Evolutionary conservation across 2,113 vertebrate species (phyloP).

Genomic region (Hyla sarda): DNA sequence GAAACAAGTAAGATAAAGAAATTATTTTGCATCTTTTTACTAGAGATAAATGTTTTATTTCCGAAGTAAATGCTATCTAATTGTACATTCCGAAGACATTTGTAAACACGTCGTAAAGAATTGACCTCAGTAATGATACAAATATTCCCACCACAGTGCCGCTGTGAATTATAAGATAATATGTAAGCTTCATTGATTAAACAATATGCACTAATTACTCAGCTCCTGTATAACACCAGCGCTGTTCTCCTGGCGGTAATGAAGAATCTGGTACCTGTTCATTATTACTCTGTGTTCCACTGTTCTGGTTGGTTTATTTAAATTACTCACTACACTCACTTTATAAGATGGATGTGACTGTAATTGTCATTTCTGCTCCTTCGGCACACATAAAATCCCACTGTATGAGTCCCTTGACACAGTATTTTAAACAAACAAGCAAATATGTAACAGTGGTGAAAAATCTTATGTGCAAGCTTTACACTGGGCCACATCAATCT

Average conservation of each 20-base stretch:
- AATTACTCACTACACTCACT: slow-evolving; percentile 8
- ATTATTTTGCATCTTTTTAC: not conserved
- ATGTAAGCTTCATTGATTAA: not conserved
- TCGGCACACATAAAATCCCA: not conserved
- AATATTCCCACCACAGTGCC: not conserved
- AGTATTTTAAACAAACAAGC: not conserved
- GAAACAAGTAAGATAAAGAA: too few relatives aligned
- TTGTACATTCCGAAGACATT: not conserved
- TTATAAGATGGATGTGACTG: slow-evolving; percentile 24
- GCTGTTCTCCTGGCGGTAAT: slow-evolving; percentile 9
- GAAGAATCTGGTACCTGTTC: not conserved
- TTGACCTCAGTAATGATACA: not conserved
- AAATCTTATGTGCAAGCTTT: not conserved
- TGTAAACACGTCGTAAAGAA: not conserved
- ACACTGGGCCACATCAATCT: not conserved
- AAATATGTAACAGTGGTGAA: not conserved
- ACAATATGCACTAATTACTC: not conserved
- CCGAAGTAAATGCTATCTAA: too few relatives aligned
- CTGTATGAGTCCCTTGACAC: not conserved
- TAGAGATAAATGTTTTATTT: not conserved
- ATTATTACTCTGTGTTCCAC: not conserved
- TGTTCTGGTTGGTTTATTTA: slow-evolving; percentile 20
- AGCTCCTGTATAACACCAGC: too few relatives aligned
- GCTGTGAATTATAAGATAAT: not conserved
- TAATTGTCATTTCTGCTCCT: slow-evolving; percentile 19